Evolutionary conservation across 2,888 invertebrate genomes (phyloP), one percentile per base, ranked within the genome.

Genomic region (Ennomos quercinarius): DNA sequence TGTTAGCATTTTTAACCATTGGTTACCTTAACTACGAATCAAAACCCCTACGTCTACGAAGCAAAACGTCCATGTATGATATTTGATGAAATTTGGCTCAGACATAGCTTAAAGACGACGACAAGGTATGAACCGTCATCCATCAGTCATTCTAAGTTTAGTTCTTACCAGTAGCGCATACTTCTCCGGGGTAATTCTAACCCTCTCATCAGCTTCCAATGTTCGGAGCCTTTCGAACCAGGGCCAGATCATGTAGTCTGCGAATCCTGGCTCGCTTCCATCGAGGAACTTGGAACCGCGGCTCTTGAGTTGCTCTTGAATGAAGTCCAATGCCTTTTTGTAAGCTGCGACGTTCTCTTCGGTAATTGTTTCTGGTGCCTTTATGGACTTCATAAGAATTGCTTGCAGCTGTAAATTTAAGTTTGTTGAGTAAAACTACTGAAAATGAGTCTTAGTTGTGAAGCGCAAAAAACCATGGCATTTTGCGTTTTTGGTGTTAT

Each of bases 191-290:
- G 94, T 94, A 66, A 95, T 87, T 57, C 84, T 76, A 59, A 90
- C 85, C 39, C 87, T 86, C 9, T 93, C 93, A 12, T 93, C 90
- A 0, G 34, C 10, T 40, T 94, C 77, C 60, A 89, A 79, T 0
- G 50, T 37, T 2, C 93, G 90, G 0, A 95, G 75, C 70, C 95
- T 91, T 83, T 97, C 97, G 70, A 96, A 95, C 96, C 96, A 97
- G 0, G 97, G 97, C 97, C 97, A 97, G 70, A 96, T 96, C 96
- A 97, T 96, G 71, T 96, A 96, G 78, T 97, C 97, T 11, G 95
- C 87, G 93, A 95, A 96, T 9, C 96, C 96, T 0, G 97, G 96
- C 59, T 94, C 93, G 5, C 76, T 85, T 0, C 96, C 96, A 46
- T 76, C 83, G 63, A 96, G 94, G 76, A 94, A 97, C 36, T 89